These are phyloP conservation scores for Drosophila mimetica DNA, from an alignment of 2,888 invertebrate species.

Conservation along the genomic window DNA sequence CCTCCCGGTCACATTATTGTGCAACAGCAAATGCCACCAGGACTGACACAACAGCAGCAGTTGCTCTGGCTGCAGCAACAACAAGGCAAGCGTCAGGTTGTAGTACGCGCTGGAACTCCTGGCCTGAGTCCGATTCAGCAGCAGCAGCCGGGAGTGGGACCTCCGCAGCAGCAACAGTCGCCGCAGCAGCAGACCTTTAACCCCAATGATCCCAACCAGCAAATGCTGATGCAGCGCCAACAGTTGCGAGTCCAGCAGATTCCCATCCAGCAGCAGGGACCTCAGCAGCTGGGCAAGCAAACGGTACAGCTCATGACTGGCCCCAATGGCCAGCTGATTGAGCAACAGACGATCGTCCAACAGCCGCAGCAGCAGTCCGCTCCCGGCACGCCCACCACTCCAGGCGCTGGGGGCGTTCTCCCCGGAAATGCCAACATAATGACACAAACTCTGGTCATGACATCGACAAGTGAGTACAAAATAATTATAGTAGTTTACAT, in stretches of 20 bases:
- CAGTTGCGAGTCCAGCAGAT: conserved; percentile 82
- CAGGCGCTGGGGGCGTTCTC: conserved; percentile 48
- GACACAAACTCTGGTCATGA: conserved; percentile 77
- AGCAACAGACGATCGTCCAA: conserved; percentile 75
- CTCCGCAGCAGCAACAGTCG: conserved; percentile 60
- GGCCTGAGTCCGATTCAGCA: conserved; percentile 82
- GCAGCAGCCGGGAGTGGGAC: conserved; percentile 52
- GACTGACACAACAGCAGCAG: conserved; percentile 87
- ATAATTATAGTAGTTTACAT: too few species aligned
- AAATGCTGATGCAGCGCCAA: conserved; percentile 82
- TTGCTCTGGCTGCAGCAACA: conserved; percentile 90
- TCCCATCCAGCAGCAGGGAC: conserved; percentile 74
- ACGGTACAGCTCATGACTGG: conserved; percentile 81
- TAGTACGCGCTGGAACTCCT: conserved; percentile 84
- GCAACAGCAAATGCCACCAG: conserved; percentile 88
- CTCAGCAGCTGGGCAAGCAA: conserved; percentile 72
- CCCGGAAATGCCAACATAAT: conserved; percentile 62
- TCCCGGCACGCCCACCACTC: conserved; percentile 65
- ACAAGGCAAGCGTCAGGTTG: conserved; percentile 86
- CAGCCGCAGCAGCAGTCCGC: conserved; percentile 54
- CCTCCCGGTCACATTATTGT: conserved; percentile 87
- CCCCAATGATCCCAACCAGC: conserved; percentile 83
- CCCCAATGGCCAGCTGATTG: conserved; percentile 70
- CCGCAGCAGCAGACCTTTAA: conserved; percentile 65
- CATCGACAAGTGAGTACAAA: conserved; percentile 51